Evolutionary conservation across 2,888 invertebrate species (phyloP), one percentile per base, ranked within the genome.

Genomic region (Pomacea canaliculata): DNA sequence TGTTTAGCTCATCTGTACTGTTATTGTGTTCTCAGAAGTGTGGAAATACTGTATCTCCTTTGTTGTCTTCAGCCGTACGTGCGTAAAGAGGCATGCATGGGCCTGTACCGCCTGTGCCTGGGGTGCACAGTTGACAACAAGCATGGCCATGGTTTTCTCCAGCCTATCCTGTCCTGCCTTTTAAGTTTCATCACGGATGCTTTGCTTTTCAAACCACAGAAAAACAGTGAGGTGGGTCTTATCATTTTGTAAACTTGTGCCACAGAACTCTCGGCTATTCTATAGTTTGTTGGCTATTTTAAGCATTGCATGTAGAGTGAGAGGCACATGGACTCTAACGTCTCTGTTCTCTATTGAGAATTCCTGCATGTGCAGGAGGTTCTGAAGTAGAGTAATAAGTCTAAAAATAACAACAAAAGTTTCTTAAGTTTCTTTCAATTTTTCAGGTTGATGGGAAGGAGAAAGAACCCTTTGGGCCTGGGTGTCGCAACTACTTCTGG

Each of bases 401-500:
- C 51, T 56, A 10, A 56, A 16, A 7, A 10, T 56, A 8, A 56
- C 3, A 37, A 37, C 37, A 37, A 37, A 37, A 37, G 37, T 37
- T 37, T 73, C 51, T 66, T 10, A 49, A 19, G n/a, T 16, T 65
- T 37, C 70, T 73, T 62, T 63, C 19, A 70, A 23, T 74, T 65
- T 71, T 71, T 1, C 79, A 87, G 88, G 81, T 85, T 78, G 85
- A 86, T 73, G 84, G 85, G 27, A 86, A 89, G 71, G 87, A 89
- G 76, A 89, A 97, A 89, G 97, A 97, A 88, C 96, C 97, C 0
- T 97, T 96, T 88, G 97, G 97, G 0, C 97, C 97, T 0, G 97
- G 97, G 1, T 97, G 97, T 88, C 92, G 97, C 12, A 97, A 98
- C 90, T 98, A 97, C 91, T 97, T 97, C 91, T 97, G 97, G 97